phyloP scores from a whole-genome alignment of 92 coral and sea anemone species.

The Isaurus tuberculatus region DNA sequence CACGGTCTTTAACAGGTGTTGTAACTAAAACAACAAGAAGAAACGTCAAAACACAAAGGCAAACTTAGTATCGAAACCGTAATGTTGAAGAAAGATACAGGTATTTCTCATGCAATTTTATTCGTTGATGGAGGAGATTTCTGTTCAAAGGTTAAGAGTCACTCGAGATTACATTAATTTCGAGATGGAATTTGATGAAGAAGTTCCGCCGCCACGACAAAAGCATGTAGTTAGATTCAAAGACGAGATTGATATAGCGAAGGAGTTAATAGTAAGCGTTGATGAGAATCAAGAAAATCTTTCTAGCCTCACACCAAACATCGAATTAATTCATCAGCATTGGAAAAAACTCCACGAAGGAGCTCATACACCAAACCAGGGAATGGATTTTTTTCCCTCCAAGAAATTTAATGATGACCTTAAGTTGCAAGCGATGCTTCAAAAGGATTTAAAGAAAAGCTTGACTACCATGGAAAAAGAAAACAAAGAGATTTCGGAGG shows the following conservation, averaged over 20 bases:
- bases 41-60: not conserved
- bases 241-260: conserved; percentile 40
- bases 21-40: conserved; percentile 18
- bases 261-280: conserved; percentile 23
- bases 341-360: conserved; percentile 46
- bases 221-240: conserved; percentile 33
- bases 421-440: conserved; percentile 43
- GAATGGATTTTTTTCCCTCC: conserved; percentile 31
- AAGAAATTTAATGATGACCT: conserved; percentile 43
- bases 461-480: conserved; percentile 41
- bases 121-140: conserved; percentile 36
- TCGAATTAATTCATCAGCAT: conserved; percentile 29
- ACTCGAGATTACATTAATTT: conserved; percentile 18
- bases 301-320: conserved; percentile 26
- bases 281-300: conserved; percentile 22
- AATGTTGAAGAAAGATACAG: not conserved
- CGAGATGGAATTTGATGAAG: conserved; percentile 46
- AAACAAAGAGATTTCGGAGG: conserved; percentile 31
- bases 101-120: conserved; percentile 40
- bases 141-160: conserved; percentile 24
- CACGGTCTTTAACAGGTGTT: conserved; percentile 14
- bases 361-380: conserved; percentile 29
- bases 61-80: conserved; percentile 7
- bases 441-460: conserved; percentile 30
- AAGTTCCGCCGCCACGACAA: not conserved